Percentiles rank a stretch among this genome's conserved stretches.
Evolutionary conservation across 2,888 invertebrate genomes (phyloP).

Genomic region (Eristalinus sepulchralis): DNA sequence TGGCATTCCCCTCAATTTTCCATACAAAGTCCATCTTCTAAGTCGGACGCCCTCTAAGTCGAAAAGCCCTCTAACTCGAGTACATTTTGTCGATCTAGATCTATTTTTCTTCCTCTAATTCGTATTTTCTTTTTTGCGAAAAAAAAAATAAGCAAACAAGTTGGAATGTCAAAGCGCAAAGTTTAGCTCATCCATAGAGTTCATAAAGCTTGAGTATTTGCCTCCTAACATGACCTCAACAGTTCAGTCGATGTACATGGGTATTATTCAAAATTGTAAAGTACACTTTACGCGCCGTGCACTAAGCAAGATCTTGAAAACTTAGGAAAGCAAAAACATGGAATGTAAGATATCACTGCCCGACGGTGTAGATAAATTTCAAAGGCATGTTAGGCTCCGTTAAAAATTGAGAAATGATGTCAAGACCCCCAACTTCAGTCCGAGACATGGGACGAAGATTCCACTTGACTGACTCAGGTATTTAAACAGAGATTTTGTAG

Average conservation of each 20-base stretch:
- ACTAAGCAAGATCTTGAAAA: slow-evolving; percentile 1
- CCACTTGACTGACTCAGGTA: neutral
- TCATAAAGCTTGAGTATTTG: slow-evolving; percentile 32
- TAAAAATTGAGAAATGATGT: slow-evolving; percentile 23
- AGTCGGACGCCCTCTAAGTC: too few relatives aligned
- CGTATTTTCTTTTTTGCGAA: too few relatives aligned
- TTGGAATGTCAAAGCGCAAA: slow-evolving; percentile 14
- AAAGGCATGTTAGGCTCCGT: slow-evolving; percentile 6
- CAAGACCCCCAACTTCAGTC: too few relatives aligned
- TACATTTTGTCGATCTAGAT: too few relatives aligned
- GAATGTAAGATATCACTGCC: neutral
- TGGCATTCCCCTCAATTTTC: too few relatives aligned
- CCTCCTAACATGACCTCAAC: slow-evolving; percentile 24
- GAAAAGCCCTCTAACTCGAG: too few relatives aligned
- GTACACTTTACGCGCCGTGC: neutral
- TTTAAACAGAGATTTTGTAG: too few relatives aligned
- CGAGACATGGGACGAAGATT: too few relatives aligned
- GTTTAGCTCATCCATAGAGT: slow-evolving; percentile 1
- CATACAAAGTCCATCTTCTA: too few relatives aligned
- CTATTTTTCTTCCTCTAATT: too few relatives aligned
- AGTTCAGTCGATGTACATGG: slow-evolving; percentile 34
- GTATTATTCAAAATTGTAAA: slow-evolving; percentile 23
- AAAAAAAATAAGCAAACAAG: neutral
- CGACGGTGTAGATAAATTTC: slow-evolving; percentile 13
- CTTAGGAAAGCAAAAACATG: slow-evolving; percentile 5